These are phyloP conservation scores for Fregetta grallaria DNA, from an alignment of 2,113 vertebrate genomes.

Conservation along the genomic window DNA sequence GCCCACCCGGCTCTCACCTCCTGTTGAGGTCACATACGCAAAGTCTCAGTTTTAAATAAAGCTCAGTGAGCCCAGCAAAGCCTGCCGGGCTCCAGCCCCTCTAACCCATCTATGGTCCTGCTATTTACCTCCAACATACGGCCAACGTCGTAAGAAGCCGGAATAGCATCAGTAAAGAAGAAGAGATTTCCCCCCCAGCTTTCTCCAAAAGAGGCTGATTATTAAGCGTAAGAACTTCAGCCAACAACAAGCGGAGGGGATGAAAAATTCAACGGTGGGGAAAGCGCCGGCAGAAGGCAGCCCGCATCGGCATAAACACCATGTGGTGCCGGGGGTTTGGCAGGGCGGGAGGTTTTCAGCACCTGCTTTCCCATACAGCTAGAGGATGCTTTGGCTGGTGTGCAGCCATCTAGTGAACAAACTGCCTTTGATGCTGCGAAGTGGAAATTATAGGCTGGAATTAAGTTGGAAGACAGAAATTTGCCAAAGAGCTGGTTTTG, in stretches of 20 bases:
- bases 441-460: not conserved
- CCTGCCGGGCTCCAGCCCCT: not conserved
- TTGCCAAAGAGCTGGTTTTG: not conserved
- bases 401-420: not conserved
- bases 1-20: not conserved
- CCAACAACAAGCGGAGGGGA: fast-evolving
- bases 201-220: not conserved
- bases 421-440: not conserved
- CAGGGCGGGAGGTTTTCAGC: not conserved
- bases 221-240: not conserved
- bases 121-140: not conserved
- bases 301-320: fast-evolving
- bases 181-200: not conserved
- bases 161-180: not conserved
- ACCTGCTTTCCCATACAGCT: not conserved
- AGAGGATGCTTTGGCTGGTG: not conserved
- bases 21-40: no score
- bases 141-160: fast-evolving
- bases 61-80: not conserved
- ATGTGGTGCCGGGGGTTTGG: not conserved
- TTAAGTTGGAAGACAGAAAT: not conserved
- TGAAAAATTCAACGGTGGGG: not conserved
- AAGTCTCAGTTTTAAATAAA: not conserved
- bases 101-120: not conserved
- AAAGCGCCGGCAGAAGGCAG: not conserved